Base-by-base conservation (phyloP, 2,797 vertebrate species). In the Limnodromus scolopaceus region DNA sequence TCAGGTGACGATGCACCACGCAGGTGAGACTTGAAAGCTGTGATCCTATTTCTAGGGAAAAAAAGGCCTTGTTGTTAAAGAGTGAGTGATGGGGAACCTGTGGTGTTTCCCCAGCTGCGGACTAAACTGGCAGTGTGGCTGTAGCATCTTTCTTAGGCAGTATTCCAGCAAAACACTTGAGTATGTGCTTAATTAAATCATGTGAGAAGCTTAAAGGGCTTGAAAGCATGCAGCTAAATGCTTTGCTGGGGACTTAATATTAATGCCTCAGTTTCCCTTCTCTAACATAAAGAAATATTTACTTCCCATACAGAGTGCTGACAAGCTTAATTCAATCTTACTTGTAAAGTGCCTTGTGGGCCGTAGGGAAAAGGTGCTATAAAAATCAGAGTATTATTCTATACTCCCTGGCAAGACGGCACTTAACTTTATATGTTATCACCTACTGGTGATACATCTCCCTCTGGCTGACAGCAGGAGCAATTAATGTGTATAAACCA, bases 211-310 rank as follows among this genome's bases (percentile, higher is more conserved):
- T 93, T 92, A 78, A 90, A 78, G 66, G 41, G 22, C 46, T 87
- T 87, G 70, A 66, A 95, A 95, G 65, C 76, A 82, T 11, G 49
- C 74, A 84, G 82, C 49, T 51, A 63, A 84, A 86, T 51, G 64
- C 57, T 89, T 89, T 90, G 86, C 36, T 87, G 32, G 36, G 46
- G 84, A 41, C 86, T 92, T 92, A 70, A 64, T 90, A 74, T 77
- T 78, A 87, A 72, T 95, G 93, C 95, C 94, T 96, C 95, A 91
- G 93, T 95, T 97, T 96, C 93, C 87, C 87, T 83, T 89, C 65
- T 83, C 32, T 24, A 80, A 28, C 39, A 34, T 2, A 70, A 76
- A 89, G 39, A 91, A 91, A 87, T 78, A 96, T 87, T 95, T 94
- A 58, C 68, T 92, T 93, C 57, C 57, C 78, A 55, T 41, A 61